These are phyloP conservation scores for Gnathonemus echidnorhynchus DNA, from an alignment of 2,113 vertebrate genomes.

Conservation along the genomic window DNA sequence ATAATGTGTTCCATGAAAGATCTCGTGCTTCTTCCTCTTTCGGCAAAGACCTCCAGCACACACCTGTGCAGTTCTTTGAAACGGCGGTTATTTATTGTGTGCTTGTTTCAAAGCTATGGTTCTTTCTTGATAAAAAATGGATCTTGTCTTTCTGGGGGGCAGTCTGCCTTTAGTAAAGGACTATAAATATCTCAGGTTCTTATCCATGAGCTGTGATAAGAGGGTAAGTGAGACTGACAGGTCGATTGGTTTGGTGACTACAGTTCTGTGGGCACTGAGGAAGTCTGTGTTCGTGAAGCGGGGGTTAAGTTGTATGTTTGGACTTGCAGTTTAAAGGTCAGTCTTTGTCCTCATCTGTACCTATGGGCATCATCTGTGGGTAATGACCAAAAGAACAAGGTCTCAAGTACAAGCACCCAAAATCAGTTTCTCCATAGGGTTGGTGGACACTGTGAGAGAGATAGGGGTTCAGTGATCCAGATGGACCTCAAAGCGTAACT, in stretches of 20 bases:
- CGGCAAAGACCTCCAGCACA: not conserved
- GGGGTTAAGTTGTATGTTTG: not conserved
- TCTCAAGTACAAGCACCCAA: not conserved
- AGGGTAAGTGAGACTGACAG: not conserved
- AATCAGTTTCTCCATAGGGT: not conserved
- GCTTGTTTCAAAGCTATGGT: not conserved
- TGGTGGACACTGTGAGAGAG: not conserved
- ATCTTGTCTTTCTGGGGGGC: not conserved
- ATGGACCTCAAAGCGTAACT: not conserved
- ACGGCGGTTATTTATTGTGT: not conserved
- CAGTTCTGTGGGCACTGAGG: not conserved
- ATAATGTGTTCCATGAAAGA: not conserved
- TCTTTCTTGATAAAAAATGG: not conserved
- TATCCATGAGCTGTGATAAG: not conserved
- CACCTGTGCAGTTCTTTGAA: not conserved
- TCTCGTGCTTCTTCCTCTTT: not conserved
- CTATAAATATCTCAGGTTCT: not conserved
- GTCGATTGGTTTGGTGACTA: not conserved
- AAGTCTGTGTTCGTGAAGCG: not conserved
- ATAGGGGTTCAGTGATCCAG: not conserved
- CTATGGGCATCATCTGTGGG: not conserved
- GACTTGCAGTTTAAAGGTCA: not conserved
- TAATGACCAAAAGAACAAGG: not conserved
- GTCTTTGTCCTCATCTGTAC: not conserved
- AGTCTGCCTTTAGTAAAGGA: not conserved